Conservation (phyloP, 2,797 vertebrate genomes). For the Peromyscus attwateri region DNA sequence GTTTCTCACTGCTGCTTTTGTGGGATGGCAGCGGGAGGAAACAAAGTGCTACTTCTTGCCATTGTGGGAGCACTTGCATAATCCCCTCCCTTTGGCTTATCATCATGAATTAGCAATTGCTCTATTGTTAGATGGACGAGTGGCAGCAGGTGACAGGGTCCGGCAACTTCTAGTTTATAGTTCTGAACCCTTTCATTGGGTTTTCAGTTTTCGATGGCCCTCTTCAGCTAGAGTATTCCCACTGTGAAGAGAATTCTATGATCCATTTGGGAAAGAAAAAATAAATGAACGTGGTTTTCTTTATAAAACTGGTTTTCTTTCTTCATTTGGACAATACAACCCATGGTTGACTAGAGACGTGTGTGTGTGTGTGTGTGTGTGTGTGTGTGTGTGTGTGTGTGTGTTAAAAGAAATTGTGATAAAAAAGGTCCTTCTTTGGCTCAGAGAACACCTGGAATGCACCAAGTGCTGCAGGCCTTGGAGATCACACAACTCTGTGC, state of each 20-base stretch:
- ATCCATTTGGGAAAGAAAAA: constrained; percentile 64
- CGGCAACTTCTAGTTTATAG: constrained; percentile 40
- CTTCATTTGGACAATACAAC: constrained; percentile 64
- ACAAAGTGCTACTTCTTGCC: constrained; percentile 88
- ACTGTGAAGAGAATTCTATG: constrained; percentile 76
- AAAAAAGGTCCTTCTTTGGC: too few relatives aligned
- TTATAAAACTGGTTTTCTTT: constrained; percentile 66
- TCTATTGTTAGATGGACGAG: constrained; percentile 73
- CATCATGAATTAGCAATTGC: constrained; percentile 89
- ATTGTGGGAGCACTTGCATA: constrained; percentile 80
- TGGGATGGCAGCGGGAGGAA: constrained; percentile 84
- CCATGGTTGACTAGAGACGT: not conserved
- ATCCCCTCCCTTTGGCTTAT: constrained; percentile 85
- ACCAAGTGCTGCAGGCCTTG: too few relatives aligned
- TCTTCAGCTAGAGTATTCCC: constrained; percentile 72
- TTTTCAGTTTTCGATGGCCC: constrained; percentile 60
- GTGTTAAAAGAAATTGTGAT: too few relatives aligned
- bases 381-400: not conserved
- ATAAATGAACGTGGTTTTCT: not conserved
- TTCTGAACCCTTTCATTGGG: constrained; percentile 65
- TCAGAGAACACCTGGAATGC: too few relatives aligned
- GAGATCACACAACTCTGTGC: too few relatives aligned
- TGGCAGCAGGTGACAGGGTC: constrained; percentile 80
- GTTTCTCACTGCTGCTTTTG: constrained; percentile 88
- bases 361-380: not conserved